phyloP scores from a whole-genome alignment of 2,888 invertebrate species.

The Noctua pronuba region DNA sequence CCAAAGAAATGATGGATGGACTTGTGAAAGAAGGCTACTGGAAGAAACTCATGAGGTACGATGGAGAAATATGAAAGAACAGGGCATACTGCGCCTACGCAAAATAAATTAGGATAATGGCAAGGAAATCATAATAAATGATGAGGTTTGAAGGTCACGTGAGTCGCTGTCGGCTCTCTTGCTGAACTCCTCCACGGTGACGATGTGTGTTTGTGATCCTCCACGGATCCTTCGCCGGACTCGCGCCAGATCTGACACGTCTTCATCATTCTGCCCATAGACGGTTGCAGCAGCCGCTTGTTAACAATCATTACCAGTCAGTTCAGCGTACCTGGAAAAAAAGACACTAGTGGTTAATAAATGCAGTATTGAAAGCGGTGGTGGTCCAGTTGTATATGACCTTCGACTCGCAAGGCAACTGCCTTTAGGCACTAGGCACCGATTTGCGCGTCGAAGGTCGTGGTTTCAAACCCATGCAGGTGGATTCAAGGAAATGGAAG shows the following conservation, averaged over 20 bases:
- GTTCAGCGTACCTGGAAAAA: background rate
- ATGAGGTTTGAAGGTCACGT: background rate
- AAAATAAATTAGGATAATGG: background rate
- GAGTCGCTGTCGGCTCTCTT: background rate
- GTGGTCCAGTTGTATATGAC: background rate
- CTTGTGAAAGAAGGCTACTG: background rate
- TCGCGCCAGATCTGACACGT: background rate
- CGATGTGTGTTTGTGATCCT: background rate
- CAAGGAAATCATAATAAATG: background rate
- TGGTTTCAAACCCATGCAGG: background rate
- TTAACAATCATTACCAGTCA: constrained; percentile 5
- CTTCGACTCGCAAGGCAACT: no score
- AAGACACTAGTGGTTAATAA: background rate
- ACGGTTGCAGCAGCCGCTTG: background rate
- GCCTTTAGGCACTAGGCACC: background rate
- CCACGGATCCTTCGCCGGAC: background rate
- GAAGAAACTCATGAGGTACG: background rate
- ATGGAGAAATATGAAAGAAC: background rate
- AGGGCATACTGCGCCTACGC: background rate
- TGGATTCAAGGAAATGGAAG: background rate
- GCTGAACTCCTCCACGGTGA: background rate
- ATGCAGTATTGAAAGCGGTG: background rate
- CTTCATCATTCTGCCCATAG: background rate
- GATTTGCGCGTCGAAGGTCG: background rate
- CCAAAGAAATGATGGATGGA: background rate